Evolutionary conservation across 1,140 invertebrate species (phyloP), one percentile per base, ranked within the genome.

Genomic region (Drosophila trapezifrons): DNA sequence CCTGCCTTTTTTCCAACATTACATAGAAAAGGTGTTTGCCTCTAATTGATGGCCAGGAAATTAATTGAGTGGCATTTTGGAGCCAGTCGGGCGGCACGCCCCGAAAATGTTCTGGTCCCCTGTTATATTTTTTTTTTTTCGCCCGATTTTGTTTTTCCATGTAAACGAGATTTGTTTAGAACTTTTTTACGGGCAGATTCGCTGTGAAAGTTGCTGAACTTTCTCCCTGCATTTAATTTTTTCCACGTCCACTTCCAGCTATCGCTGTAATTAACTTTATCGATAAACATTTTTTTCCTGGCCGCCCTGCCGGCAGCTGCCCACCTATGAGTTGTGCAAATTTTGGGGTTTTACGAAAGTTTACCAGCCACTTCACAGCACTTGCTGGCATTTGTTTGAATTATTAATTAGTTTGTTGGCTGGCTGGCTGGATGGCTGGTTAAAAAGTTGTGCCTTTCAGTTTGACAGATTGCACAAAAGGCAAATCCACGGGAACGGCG

Each of bases 21-120:
- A 85, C 82, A 86, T 76, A 76, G 71, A 87, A 87, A 86, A 86
- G 82, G 83, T 86, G 83, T 86, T 76, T 82, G 78, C 82, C 78
- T 52, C 32, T 64, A 71, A 81, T 81, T 85, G 75, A 86, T 78
- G 74, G 58, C 38, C 56, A 65, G 46, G 49, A 80, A 84, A 80
- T 83, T 79, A 86, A 86, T 87, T 82, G 75, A 82, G 51, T 65
- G 71, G 43, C 66, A 73, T 59, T 65, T 82, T 67, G 66, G 66
- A 32, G 51, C 43, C 65, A 57, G 66, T 40, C 37, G 27, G 49
- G 13, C 69, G 46, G 49, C 57, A 47, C 32, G 52, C 52, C 69
- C 64, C 42, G 7, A 58, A 49, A 69, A 52, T 66, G 65, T 54
- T 71, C 25, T 57, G 29, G 37, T 32, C 66, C 70, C 20, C n/a